Evolutionary conservation across 1,140 invertebrate genomes (phyloP), one percentile per base, ranked within the genome.

Genomic region (Rhopalosiphum padi): DNA sequence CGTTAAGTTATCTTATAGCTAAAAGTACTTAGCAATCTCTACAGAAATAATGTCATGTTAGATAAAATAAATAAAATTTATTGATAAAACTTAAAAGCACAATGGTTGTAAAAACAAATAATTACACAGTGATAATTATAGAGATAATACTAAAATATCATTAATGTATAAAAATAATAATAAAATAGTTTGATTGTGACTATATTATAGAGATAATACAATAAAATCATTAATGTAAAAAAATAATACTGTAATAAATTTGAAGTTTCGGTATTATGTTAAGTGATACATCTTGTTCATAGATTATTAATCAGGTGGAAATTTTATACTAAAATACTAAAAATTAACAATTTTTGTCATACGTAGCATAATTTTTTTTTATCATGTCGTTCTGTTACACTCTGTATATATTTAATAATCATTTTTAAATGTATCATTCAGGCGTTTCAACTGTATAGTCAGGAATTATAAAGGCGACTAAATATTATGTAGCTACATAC

Each of bases 11-110:
- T 90, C 4, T 60, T 90, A 18, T 55, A 9, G 41, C 51, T 60
- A 60, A 90, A 90, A 68, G 37, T 53, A 60, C 89, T 60, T 55
- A 43, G 37, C 51, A 37, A n/a, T 90, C 5, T 60, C 60, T 18
- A 60, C 53, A 90, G 25, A 43, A 60, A 90, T 60, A 60, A 90
- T 21, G 43, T 55, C 43, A 30, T 23, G n/a, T 5, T 22, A 53
- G 48, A 53, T 22, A 55, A 53, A 89, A 89, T 60, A 60, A 43
- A 90, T 90, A 60, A 2, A 60, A 30, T 30, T 90, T 37, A 60
- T 60, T 41, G 37, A 90, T 60, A 43, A 90, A 90, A 60, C 89
- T 41, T 90, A 90, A 90, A 2, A 60, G 35, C 37, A n/a, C 37
- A 41, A 90, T 41, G 22, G 89, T 37, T 43, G 9, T 43, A 43